These are phyloP conservation scores for Aegypius monachus DNA, from an alignment of 2,113 vertebrate genomes.

Conservation along the genomic window DNA sequence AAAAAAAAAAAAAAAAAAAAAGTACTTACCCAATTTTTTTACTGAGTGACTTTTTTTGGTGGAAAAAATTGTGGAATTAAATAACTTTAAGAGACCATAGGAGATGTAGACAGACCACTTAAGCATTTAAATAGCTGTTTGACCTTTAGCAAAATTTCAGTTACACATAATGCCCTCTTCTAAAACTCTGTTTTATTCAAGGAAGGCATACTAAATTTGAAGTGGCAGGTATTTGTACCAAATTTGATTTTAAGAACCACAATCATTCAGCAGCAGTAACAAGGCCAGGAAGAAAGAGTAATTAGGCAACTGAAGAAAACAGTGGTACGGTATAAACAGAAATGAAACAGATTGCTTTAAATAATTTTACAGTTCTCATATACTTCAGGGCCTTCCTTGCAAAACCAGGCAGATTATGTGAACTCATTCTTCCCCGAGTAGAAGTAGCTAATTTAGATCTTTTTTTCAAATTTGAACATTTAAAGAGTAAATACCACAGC, in stretches of 20 bases:
- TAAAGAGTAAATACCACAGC: background rate
- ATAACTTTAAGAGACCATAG: background rate
- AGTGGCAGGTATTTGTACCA: background rate
- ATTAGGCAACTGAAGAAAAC: background rate
- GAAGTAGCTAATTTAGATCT: background rate
- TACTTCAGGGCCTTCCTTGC: background rate
- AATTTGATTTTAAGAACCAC: background rate
- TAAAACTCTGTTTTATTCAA: background rate
- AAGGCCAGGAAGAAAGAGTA: background rate
- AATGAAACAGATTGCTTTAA: background rate
- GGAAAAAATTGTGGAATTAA: background rate
- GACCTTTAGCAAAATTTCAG: background rate
- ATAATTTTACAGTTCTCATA: background rate
- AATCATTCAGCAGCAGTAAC: background rate
- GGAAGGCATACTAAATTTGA: background rate
- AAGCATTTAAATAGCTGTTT: background rate
- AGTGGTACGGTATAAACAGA: background rate
- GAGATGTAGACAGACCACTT: background rate
- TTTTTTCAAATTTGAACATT: background rate
- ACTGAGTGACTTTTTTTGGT: background rate
- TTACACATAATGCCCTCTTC: background rate
- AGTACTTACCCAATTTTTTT: rapidly evolving
- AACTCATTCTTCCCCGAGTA: background rate
- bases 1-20: background rate
- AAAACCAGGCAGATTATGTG: background rate